phyloP scores from a whole-genome alignment of 2,888 invertebrate species.

The Drosophila putrida region DNA sequence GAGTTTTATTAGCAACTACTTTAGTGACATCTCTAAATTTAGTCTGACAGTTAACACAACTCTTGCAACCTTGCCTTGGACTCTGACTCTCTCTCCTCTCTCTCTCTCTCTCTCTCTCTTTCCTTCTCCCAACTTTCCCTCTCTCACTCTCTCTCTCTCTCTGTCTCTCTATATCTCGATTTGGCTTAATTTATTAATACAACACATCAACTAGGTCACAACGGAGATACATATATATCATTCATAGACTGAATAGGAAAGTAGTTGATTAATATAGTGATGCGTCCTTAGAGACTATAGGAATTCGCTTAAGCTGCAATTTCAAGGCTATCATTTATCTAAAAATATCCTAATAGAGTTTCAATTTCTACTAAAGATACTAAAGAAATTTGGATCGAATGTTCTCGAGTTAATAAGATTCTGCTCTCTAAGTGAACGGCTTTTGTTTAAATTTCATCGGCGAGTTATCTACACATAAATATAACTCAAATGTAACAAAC shows the following conservation, averaged over 20 bases:
- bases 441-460: no score
- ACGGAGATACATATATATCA: not conserved
- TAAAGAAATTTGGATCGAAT: no score
- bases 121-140: not conserved
- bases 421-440: no score
- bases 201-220: conserved; percentile 43
- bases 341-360: no score
- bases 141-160: not conserved
- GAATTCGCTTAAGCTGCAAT: not conserved
- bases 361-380: no score
- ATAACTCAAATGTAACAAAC: no score
- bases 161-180: not conserved
- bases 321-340: not conserved
- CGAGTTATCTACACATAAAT: no score
- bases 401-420: no score
- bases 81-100: not conserved
- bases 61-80: conserved; percentile 7
- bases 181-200: conserved; percentile 43
- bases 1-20: conserved; percentile 2
- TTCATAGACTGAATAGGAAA: conserved; percentile 3
- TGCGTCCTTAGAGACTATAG: not conserved
- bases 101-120: not conserved
- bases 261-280: not conserved
- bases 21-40: conserved; percentile 10
- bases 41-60: conserved; percentile 1